These are phyloP conservation scores for Alfaro cultratus DNA, from an alignment of 2,797 vertebrate genomes.

Conservation along the genomic window DNA sequence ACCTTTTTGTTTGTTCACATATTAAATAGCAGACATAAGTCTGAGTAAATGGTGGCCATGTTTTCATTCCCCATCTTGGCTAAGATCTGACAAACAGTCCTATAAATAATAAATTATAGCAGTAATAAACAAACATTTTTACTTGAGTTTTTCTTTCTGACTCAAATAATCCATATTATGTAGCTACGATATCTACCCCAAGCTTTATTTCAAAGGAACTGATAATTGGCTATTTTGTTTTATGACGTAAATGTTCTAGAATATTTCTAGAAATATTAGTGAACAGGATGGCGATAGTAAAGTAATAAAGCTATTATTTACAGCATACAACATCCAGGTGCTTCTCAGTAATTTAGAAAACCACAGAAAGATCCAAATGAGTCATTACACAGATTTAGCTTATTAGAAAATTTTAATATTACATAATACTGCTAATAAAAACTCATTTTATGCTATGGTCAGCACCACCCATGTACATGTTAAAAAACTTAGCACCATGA, in stretches of 20 bases:
- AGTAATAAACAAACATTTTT: conserved; percentile 38
- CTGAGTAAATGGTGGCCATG: conserved; percentile 35
- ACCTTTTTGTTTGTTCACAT: conserved; percentile 69
- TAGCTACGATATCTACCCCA: conserved; percentile 11
- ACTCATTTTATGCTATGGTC: not conserved
- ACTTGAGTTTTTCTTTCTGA: conserved; percentile 46
- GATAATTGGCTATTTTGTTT: not conserved
- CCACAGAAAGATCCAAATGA: not conserved
- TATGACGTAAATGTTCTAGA: not conserved
- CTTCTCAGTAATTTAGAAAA: not conserved
- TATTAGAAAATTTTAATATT: not conserved
- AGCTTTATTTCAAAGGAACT: conserved; percentile 13
- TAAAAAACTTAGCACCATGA: no score
- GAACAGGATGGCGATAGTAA: not conserved
- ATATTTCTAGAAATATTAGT: not conserved
- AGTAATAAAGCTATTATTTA: not conserved
- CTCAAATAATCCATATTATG: conserved; percentile 38
- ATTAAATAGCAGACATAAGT: conserved; percentile 68
- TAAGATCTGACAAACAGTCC: conserved; percentile 58
- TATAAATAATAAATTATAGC: conserved; percentile 73
- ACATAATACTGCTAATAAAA: not conserved
- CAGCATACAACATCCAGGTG: not conserved
- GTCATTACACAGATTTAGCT: not conserved
- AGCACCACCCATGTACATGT: not conserved
- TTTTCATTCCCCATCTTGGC: conserved; percentile 56